These are phyloP conservation scores for Campopleginae sp. DNA, from an alignment of 2,888 invertebrate species.

Conservation along the genomic window DNA sequence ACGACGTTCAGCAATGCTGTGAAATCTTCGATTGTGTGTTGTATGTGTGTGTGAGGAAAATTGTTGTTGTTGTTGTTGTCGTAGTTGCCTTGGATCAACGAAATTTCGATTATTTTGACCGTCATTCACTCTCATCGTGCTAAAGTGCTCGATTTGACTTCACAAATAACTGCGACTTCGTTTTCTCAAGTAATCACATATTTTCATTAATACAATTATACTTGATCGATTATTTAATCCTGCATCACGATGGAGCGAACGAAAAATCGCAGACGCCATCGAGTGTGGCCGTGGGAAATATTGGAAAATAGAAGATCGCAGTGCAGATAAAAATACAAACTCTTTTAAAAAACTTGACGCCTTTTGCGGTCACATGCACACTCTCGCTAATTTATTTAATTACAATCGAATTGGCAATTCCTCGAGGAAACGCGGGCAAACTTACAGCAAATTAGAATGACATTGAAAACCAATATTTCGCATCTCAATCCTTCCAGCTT, in stretches of 20 bases:
- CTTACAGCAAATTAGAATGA: background rate
- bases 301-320: background rate
- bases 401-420: background rate
- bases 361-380: background rate
- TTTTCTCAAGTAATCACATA: slow-evolving; percentile 2
- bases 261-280: slow-evolving; percentile 17
- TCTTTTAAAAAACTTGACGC: background rate
- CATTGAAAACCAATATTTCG: background rate
- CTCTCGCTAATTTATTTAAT: background rate
- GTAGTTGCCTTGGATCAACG: background rate
- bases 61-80: background rate
- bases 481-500: background rate
- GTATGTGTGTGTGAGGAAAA: background rate
- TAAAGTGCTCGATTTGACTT: slow-evolving; percentile 22
- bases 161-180: background rate
- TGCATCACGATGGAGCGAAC: slow-evolving; percentile 26
- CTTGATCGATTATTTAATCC: slow-evolving; percentile 16
- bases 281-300: slow-evolving; percentile 1
- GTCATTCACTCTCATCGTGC: slow-evolving; percentile 40
- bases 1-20: slow-evolving; percentile 61
- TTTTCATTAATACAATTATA: slow-evolving; percentile 12
- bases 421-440: background rate
- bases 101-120: background rate
- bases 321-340: slow-evolving; percentile 7
- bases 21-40: slow-evolving; percentile 48